These are phyloP conservation scores for Pollenia angustigena DNA, from an alignment of 2,888 invertebrate species.

Conservation along the genomic window DNA sequence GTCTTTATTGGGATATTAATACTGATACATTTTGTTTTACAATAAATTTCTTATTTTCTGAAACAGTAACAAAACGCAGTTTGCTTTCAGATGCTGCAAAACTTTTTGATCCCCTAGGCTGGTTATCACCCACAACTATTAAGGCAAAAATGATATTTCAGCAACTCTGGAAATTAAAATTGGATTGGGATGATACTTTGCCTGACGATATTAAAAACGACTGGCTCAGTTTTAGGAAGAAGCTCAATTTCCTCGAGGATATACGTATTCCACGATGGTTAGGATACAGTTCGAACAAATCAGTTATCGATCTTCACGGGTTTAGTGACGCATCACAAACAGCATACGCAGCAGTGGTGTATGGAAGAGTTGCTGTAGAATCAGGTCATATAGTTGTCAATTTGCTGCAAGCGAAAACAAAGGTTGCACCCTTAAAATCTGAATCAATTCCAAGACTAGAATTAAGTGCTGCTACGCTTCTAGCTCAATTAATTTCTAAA, in stretches of 20 bases:
- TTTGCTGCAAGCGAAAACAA: too few species aligned
- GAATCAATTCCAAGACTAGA: too few species aligned
- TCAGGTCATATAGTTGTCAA: too few species aligned
- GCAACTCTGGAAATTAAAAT: conserved; percentile 54
- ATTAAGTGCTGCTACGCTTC: too few species aligned
- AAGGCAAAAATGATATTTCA: conserved; percentile 67
- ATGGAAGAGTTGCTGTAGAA: too few species aligned
- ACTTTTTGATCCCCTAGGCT: conserved; percentile 61
- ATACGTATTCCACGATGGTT: conserved; percentile 10
- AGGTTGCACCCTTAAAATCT: too few species aligned
- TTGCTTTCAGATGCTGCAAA: too few species aligned
- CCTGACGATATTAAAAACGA: too few species aligned
- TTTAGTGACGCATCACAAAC: conserved; percentile 67
- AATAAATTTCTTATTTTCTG: conserved; percentile 27
- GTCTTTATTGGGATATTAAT: conserved; percentile 41
- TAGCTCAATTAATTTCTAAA: too few species aligned
- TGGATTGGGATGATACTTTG: conserved; percentile 61
- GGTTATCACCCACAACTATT: conserved; percentile 50
- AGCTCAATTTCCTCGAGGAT: too few species aligned
- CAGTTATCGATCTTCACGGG: conserved; percentile 54
- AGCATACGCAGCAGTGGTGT: conserved; percentile 63
- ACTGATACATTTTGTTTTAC: conserved; percentile 50
- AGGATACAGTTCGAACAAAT: neutral
- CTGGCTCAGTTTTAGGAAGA: too few species aligned
- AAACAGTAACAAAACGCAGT: conserved; percentile 36